These are phyloP conservation scores for Drosophila rubida DNA, from an alignment of 2,888 invertebrate species.

Conservation along the genomic window DNA sequence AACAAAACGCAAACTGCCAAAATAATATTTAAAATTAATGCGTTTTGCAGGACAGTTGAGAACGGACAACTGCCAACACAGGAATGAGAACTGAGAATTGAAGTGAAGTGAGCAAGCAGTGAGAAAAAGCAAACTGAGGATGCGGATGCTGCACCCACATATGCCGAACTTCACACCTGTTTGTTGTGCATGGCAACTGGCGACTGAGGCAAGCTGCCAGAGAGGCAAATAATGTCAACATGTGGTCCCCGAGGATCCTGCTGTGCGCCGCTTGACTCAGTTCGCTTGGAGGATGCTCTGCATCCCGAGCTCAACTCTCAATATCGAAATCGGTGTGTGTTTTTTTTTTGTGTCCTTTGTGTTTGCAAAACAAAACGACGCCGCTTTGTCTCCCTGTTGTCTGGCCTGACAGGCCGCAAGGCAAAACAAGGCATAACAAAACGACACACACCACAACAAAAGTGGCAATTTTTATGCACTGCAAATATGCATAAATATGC, in stretches of 20 bases:
- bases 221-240: slow-evolving; percentile 67
- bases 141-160: slow-evolving; percentile 71
- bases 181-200: slow-evolving; percentile 35
- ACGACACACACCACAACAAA: slow-evolving; percentile 40
- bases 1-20: slow-evolving; percentile 64
- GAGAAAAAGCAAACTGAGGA: slow-evolving; percentile 11
- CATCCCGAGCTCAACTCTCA: slow-evolving; percentile 20
- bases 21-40: slow-evolving; percentile 80
- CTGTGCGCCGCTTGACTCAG: slow-evolving; percentile 66
- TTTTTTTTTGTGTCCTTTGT: slow-evolving; percentile 28
- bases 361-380: slow-evolving; percentile 71
- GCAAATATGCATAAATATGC: slow-evolving; percentile 68
- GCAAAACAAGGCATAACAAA: slow-evolving; percentile 50
- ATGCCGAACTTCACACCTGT: slow-evolving; percentile 69
- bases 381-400: slow-evolving; percentile 79
- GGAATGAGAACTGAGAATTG: not conserved
- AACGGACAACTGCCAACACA: slow-evolving; percentile 5
- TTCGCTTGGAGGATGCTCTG: slow-evolving; percentile 12
- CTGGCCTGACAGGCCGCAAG: slow-evolving; percentile 62
- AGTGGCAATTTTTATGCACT: slow-evolving; percentile 59
- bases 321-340: slow-evolving; percentile 42
- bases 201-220: not conserved
- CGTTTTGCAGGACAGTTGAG: slow-evolving; percentile 41
- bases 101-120: not conserved
- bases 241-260: slow-evolving; percentile 68